phyloP scores from a whole-genome alignment of 2,888 invertebrate genomes.

The Penaeus monodon region DNA sequence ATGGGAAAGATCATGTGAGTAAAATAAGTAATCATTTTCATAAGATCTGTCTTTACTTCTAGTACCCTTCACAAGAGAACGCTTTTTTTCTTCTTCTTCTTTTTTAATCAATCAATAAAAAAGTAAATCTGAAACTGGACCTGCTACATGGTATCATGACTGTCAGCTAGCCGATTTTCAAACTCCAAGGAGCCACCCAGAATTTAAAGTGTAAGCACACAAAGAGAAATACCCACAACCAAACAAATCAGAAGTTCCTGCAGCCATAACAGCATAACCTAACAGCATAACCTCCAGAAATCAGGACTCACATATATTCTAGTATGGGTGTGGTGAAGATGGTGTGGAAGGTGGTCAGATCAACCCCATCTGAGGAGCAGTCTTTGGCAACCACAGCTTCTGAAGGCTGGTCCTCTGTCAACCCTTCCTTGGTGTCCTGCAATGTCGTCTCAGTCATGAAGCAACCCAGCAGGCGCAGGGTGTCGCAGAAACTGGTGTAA shows the following conservation, averaged over 20 bases:
- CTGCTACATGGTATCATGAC: too few species aligned
- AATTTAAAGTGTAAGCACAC: background rate
- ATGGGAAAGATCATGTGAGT: too few species aligned
- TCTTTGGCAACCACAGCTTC: constrained; percentile 7
- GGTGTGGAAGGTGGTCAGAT: constrained; percentile 76
- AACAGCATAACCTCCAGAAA: constrained; percentile 74
- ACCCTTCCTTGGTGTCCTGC: constrained; percentile 65
- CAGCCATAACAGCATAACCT: constrained; percentile 76
- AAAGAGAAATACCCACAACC: background rate
- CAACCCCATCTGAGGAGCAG: constrained; percentile 24
- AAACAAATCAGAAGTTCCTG: background rate
- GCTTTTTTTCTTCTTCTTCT: too few species aligned
- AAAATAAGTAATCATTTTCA: too few species aligned
- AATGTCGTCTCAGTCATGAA: constrained; percentile 75
- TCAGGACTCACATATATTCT: constrained; percentile 75
- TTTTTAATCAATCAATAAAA: too few species aligned
- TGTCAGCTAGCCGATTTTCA: too few species aligned
- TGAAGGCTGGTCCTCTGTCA: background rate
- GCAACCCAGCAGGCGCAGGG: constrained; percentile 91
- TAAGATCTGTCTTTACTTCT: too few species aligned
- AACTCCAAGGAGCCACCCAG: too few species aligned
- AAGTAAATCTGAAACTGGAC: too few species aligned
- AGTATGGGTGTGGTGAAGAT: constrained; percentile 83
- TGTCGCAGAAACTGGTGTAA: constrained; percentile 92
- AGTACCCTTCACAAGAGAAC: too few species aligned